Evolutionary conservation across 2,888 invertebrate species (phyloP), one percentile per base, ranked within the genome.

Genomic region (Heteromyza rotundicornis): DNA sequence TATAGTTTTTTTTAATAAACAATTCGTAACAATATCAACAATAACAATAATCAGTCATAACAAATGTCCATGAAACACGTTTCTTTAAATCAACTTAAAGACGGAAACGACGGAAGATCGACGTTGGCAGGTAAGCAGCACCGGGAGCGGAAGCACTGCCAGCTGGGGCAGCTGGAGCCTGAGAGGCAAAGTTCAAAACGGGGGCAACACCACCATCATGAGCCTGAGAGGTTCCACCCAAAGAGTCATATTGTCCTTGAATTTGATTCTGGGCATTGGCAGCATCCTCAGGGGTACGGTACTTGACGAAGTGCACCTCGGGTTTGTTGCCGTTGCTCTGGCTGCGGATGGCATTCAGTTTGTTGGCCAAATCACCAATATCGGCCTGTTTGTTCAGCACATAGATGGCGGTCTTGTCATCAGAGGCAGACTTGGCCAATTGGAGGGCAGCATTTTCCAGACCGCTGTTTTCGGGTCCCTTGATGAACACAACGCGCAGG

Each of bases 401-500:
- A 63, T 78, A 79, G 61, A 80, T 80, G 62, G 77, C 79, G 2
- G 82, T 81, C 60, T 74, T 74, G 24, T 80, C 78, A 44, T 81
- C 74, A 2, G 69, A 70, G 55, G 77, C 71, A 47, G 76, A 74
- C 60, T 71, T 76, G 57, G 76, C 77, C 63, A 79, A 62, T 2
- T 70, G 64, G 2, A 77, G 59, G 12, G 73, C 80, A 27, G 80
- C 80, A 57, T 78, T 68, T 60, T 78, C 74, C 12, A 80, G 24
- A 8, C 75, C 80, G 14, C 65, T 76, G 60, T 78, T 69, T 64
- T 80, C 80, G 63, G 82, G 82, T 35, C 80, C 76, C 71, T 80
- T 82, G 57, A 82, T 81, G 69, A 82, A 82, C 20, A 82, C 62
- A 10, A 82, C 80, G 19, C 82, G 80, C n/a, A 82, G 71, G 14